A percentile compares a stretch with the other conserved stretches of the same genome.
These are phyloP conservation scores for Athetis lepigone DNA, from an alignment of 2,888 invertebrate species.

Conservation along the genomic window DNA sequence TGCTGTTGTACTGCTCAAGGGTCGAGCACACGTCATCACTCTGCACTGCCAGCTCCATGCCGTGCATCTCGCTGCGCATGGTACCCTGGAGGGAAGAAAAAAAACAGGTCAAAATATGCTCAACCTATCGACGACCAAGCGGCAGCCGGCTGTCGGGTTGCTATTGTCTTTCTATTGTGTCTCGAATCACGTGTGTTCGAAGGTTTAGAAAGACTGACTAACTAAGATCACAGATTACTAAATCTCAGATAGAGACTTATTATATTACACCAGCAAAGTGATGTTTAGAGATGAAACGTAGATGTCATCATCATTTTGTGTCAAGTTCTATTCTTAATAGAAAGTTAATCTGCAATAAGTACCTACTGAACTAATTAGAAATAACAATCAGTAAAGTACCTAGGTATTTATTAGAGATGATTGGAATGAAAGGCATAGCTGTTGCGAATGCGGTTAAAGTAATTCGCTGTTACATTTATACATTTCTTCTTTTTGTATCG, in stretches of 20 bases:
- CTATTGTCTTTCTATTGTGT: too few relatives aligned
- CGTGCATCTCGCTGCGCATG: conserved; percentile 86
- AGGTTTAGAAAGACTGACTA: too few relatives aligned
- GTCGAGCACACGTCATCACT: conserved; percentile 72
- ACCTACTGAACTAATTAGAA: not conserved
- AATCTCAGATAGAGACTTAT: too few relatives aligned
- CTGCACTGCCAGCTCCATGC: conserved; percentile 77
- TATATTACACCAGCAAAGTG: too few relatives aligned
- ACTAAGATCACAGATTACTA: too few relatives aligned
- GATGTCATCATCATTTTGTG: not conserved
- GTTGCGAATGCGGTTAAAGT: not conserved
- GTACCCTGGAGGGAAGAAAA: conserved; percentile 72
- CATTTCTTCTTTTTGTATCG: not conserved
- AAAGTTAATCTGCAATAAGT: not conserved
- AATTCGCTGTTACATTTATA: not conserved
- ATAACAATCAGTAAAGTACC: conserved; percentile 3
- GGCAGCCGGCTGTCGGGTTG: too few relatives aligned
- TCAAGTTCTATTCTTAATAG: not conserved
- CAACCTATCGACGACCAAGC: too few relatives aligned
- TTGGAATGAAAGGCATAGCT: conserved; percentile 23
- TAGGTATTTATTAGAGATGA: not conserved
- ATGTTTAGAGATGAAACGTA: not conserved
- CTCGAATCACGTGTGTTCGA: too few relatives aligned
- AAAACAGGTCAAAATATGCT: not conserved
- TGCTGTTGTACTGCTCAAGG: conserved; percentile 75